Percentiles rank a stretch among this genome's conserved stretches.
phyloP scores from a whole-genome alignment of 2,113 vertebrate genomes.

The Spilogale gracilis region DNA sequence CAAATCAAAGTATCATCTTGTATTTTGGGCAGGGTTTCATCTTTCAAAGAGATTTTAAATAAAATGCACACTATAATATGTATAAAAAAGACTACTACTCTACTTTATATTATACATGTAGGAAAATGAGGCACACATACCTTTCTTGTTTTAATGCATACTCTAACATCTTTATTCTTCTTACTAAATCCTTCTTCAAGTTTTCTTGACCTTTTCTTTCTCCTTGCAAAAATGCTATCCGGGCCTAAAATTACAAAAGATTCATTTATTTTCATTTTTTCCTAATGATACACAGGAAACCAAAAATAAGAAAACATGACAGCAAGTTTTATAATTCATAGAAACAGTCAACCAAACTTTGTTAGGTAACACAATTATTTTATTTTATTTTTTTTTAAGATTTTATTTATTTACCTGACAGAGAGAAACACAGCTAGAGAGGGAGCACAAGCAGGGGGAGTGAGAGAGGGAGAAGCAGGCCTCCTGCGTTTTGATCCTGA shows the following conservation, averaged over 20 bases:
- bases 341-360: not conserved
- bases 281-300: conserved; percentile 19
- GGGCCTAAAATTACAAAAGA: conserved; percentile 92
- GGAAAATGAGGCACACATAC: conserved; percentile 86
- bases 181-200: conserved; percentile 99
- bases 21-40: conserved; percentile 13
- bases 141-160: conserved; percentile 99
- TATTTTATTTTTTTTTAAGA: not conserved
- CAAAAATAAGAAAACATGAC: conserved; percentile 43
- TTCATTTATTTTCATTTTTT: conserved; percentile 70
- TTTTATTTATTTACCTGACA: no score
- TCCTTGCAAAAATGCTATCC: conserved; percentile 99
- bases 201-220: conserved; percentile 99
- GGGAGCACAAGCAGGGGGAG: no score
- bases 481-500: no score
- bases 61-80: not conserved
- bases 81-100: not conserved
- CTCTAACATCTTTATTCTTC: conserved; percentile 99
- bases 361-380: conserved; percentile 19
- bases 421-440: no score
- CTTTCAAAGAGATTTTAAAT: conserved; percentile 52
- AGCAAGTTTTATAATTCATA: conserved; percentile 44
- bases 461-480: no score
- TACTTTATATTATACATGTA: conserved; percentile 47
- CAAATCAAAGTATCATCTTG: not conserved